phyloP scores from a whole-genome alignment of 2,797 vertebrate genomes.

The Gephyroberyx darwinii region DNA sequence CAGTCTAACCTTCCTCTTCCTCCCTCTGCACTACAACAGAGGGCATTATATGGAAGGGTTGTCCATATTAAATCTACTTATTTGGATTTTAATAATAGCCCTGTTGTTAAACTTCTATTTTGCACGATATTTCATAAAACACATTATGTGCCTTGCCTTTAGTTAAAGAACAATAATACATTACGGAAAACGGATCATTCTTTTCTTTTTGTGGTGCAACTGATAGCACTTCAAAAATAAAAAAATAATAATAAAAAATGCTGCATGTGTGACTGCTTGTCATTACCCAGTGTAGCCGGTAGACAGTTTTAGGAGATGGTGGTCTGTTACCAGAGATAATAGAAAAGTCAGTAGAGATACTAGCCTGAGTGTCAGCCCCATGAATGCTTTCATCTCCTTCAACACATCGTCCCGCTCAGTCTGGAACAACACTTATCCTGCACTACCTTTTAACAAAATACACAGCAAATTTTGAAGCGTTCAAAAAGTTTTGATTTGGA shows the following conservation, averaged over 20 bases:
- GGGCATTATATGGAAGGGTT: slow-evolving; percentile 57
- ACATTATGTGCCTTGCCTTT: slow-evolving; percentile 99
- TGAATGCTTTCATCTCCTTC: slow-evolving; percentile 17
- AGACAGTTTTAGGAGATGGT: slow-evolving; percentile 43
- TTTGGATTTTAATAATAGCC: slow-evolving; percentile 72
- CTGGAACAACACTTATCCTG: not conserved
- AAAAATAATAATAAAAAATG: slow-evolving; percentile 71
- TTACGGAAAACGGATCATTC: slow-evolving; percentile 62
- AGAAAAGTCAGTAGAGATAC: not conserved
- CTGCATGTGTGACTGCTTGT: slow-evolving; percentile 88
- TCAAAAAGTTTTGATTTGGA: not conserved
- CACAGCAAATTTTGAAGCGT: slow-evolving; percentile 2
- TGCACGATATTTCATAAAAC: slow-evolving; percentile 95
- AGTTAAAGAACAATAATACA: slow-evolving; percentile 86
- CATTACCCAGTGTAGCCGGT: slow-evolving; percentile 65
- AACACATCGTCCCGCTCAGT: not conserved
- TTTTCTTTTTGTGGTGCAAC: slow-evolving; percentile 76
- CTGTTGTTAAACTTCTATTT: slow-evolving; percentile 83
- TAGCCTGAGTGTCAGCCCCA: slow-evolving; percentile 7
- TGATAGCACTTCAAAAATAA: slow-evolving; percentile 78
- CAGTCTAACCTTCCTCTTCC: slow-evolving; percentile 23
- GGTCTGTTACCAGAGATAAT: slow-evolving; percentile 3
- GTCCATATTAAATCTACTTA: slow-evolving; percentile 55
- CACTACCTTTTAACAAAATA: not conserved
- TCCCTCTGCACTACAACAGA: slow-evolving; percentile 38